Base-by-base conservation (phyloP, 2,113 vertebrate genomes). In the Tachysurus vachellii region DNA sequence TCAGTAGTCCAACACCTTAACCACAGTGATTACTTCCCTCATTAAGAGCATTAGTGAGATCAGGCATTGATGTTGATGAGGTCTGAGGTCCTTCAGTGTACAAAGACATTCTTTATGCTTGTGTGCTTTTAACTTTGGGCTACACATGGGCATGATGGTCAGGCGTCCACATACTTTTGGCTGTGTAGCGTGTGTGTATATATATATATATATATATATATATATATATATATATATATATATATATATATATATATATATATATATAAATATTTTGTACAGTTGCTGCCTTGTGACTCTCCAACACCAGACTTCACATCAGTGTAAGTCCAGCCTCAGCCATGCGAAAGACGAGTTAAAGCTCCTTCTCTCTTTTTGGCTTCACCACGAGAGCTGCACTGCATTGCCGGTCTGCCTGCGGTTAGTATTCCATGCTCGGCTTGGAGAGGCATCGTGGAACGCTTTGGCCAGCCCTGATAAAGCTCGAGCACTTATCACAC, bases 301-400 rank as follows among this genome's bases (percentile, higher is more conserved):
- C 90, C 91, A 84, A 84, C 84, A 86, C 89, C 90, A 90, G 89
- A 87, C 89, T 89, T 76, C 88, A 90, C 88, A 90, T 93, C 91
- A 87, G 87, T 91, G 90, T 85, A 88, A 93, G 86, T 92, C 88
- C 90, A 88, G 83, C 82, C 91, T 64, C 53, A 84, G 87, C 77
- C 81, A 80, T 82, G 88, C 92, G 87, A 92, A 91, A 90, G 87
- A 80, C 86, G 89, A 85, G 54, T 91, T 57, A 9, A 79, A 54
- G 53, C 19, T 57, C 9, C 47, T 23, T 28, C 6, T 76, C n/a
- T 80, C 1, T 71, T 54, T 17, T 70, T 54, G 68, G 68, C 12
- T 81, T 47, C 56, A 79, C 13, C 57, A 23, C n/a, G n/a, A 53
- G 59, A 23, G 71, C 14, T 11, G 21, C 53, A 28, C 14, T 11